These are phyloP conservation scores for Enoplosus armatus DNA, from an alignment of 2,797 vertebrate genomes.

Conservation along the genomic window DNA sequence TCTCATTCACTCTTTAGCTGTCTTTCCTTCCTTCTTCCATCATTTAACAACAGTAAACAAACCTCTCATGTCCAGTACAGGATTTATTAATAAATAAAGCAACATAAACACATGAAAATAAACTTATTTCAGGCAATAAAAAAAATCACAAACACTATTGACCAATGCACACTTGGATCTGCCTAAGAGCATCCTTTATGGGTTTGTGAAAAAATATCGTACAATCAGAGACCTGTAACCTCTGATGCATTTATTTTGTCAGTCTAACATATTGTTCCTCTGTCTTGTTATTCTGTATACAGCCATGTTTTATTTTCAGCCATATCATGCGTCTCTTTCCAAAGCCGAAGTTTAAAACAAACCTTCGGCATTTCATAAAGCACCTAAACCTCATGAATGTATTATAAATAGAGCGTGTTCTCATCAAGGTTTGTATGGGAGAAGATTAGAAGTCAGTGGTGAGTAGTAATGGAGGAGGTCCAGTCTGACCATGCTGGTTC, in stretches of 20 bases:
- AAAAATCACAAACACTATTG: not conserved
- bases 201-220: not conserved
- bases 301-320: not conserved
- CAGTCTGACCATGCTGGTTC: slow-evolving; percentile 22
- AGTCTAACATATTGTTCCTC: not conserved
- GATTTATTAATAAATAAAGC: not conserved
- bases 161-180: not conserved
- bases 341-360: not conserved
- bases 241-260: not conserved
- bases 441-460: slow-evolving; percentile 1
- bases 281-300: not conserved
- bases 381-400: not conserved
- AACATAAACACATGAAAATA: not conserved
- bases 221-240: not conserved
- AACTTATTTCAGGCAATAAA: not conserved
- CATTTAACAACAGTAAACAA: not conserved
- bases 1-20: not conserved
- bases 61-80: not conserved
- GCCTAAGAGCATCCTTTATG: not conserved
- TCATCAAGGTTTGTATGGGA: not conserved
- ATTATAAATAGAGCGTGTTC: not conserved
- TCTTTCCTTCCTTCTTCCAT: not conserved
- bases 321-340: not conserved
- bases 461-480: not conserved
- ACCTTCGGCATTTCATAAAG: slow-evolving; percentile 4